Evolutionary conservation across 2,888 invertebrate genomes (phyloP).

Genomic region (Hirtodrosophila alboralis): DNA sequence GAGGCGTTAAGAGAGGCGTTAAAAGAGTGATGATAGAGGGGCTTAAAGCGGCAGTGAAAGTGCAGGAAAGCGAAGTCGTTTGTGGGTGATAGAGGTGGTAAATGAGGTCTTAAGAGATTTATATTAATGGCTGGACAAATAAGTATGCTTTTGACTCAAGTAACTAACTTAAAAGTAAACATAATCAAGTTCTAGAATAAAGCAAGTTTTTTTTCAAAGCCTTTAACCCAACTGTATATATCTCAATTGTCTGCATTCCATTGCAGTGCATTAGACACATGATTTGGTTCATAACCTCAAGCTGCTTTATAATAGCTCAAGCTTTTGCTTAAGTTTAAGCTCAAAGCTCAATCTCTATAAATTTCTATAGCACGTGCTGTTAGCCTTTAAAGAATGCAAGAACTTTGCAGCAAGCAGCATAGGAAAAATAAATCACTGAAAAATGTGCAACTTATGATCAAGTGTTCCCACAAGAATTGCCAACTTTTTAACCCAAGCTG

Average conservation of each 20-base stretch:
- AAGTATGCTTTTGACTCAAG: too few species aligned
- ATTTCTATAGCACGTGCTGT: slow-evolving; percentile 42
- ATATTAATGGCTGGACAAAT: too few species aligned
- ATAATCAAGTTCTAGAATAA: too few species aligned
- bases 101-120: too few species aligned
- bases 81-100: too few species aligned
- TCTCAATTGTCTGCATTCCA: neutral
- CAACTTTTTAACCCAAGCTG: slow-evolving; percentile 58
- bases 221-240: too few species aligned
- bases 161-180: too few species aligned
- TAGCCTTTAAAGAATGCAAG: slow-evolving; percentile 37
- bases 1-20: too few species aligned
- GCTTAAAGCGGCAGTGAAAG: too few species aligned
- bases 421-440: slow-evolving; percentile 68
- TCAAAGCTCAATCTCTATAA: slow-evolving; percentile 43
- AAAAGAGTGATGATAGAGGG: too few species aligned
- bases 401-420: slow-evolving; percentile 18
- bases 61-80: too few species aligned
- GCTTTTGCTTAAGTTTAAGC: slow-evolving; percentile 14
- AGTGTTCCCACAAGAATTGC: slow-evolving; percentile 79
- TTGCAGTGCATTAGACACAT: slow-evolving; percentile 16
- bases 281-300: slow-evolving; percentile 41
- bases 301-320: neutral
- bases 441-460: slow-evolving; percentile 77
- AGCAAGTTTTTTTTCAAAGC: too few species aligned